These are phyloP conservation scores for Melinopterus prodromus DNA, from an alignment of 2,888 invertebrate genomes.

Conservation along the genomic window DNA sequence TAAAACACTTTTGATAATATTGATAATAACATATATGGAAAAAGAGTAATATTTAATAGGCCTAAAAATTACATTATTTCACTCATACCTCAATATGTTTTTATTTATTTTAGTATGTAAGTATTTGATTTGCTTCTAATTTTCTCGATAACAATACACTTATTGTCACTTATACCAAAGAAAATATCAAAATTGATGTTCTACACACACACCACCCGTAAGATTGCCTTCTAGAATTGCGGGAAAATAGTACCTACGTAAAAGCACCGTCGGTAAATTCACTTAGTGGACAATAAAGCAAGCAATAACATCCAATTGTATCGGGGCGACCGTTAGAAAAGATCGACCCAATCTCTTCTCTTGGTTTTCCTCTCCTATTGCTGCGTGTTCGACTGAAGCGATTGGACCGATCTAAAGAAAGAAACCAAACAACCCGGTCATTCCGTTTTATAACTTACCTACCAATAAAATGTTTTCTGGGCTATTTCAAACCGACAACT, in stretches of 20 bases:
- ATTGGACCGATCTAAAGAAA: background rate
- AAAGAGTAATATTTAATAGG: no score
- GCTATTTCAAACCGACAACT: background rate
- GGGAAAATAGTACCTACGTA: background rate
- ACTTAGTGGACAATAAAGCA: background rate
- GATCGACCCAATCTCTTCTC: background rate
- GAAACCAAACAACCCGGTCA: background rate
- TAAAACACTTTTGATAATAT: no score
- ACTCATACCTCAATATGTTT: no score
- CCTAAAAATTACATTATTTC: no score
- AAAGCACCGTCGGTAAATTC: background rate
- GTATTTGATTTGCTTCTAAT: no score
- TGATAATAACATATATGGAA: no score
- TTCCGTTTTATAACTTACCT: background rate
- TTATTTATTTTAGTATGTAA: no score
- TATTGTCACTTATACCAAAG: no score
- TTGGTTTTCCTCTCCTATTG: background rate
- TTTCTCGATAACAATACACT: no score
- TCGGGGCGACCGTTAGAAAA: background rate
- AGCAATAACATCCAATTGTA: slow-evolving; percentile 4
- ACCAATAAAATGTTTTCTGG: background rate
- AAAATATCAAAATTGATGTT: no score
- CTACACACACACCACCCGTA: no score
- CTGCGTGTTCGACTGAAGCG: background rate
- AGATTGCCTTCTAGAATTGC: no score